Conservation (phyloP, 2,888 invertebrate species). For the Nasonia oneida region DNA sequence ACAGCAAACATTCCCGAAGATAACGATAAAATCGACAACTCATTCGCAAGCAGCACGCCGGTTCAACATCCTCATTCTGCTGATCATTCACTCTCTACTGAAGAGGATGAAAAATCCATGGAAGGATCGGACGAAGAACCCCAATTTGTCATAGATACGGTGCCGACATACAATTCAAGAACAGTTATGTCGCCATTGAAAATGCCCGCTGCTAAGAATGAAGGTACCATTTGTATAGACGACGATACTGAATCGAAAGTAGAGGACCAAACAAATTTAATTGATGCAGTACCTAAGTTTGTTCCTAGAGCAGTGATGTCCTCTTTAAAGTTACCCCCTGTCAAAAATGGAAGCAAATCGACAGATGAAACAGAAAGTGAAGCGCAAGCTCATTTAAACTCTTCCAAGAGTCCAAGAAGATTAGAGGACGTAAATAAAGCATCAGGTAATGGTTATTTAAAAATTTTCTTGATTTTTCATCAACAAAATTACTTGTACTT, state of each 20-base stretch:
- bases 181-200: conserved; percentile 61
- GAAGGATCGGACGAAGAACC: not conserved
- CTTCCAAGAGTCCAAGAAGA: conserved; percentile 46
- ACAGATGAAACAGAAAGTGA: not conserved
- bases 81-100: conserved; percentile 40
- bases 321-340: not conserved
- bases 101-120: conserved; percentile 20
- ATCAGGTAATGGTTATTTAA: conserved; percentile 20
- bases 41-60: conserved; percentile 25
- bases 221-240: conserved; percentile 39
- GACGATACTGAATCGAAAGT: conserved; percentile 19
- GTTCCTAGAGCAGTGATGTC: not conserved
- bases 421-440: not conserved
- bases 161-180: conserved; percentile 34
- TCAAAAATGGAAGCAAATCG: not conserved
- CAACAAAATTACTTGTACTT: not conserved
- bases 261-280: not conserved
- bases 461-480: not conserved
- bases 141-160: conserved; percentile 51
- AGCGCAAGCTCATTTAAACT: not conserved
- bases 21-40: not conserved
- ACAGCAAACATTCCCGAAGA: conserved; percentile 63
- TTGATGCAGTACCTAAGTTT: not conserved
- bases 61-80: conserved; percentile 17
- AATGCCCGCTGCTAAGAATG: conserved; percentile 62